These are phyloP conservation scores for Catharus fuscescens DNA, from an alignment of 2,113 vertebrate species.

Conservation along the genomic window DNA sequence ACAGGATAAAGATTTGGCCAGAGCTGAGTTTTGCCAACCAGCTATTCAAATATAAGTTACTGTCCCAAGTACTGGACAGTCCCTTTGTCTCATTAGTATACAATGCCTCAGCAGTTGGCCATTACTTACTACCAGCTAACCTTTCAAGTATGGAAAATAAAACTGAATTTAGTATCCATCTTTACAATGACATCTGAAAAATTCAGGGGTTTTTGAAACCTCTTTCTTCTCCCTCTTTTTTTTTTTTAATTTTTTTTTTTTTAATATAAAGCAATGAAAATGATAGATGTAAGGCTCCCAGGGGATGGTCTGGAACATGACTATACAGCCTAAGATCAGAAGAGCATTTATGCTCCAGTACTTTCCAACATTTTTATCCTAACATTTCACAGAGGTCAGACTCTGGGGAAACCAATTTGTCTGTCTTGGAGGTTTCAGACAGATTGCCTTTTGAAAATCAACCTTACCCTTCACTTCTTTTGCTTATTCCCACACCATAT, in stretches of 20 bases:
- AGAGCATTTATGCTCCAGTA: background rate
- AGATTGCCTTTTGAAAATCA: constrained; percentile 27
- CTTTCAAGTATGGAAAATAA: background rate
- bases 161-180: background rate
- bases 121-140: background rate
- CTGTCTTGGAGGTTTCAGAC: background rate
- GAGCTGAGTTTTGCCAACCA: background rate
- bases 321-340: background rate
- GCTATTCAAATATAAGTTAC: background rate
- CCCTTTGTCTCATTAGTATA: background rate
- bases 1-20: background rate
- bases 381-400: constrained; percentile 14
- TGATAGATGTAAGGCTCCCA: background rate
- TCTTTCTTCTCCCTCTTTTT: background rate
- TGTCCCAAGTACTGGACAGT: background rate
- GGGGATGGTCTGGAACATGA: background rate
- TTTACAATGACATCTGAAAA: background rate
- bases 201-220: background rate
- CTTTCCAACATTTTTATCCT: background rate
- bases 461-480: background rate
- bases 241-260: no score
- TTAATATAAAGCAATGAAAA: background rate
- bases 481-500: background rate
- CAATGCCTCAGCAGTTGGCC: background rate
- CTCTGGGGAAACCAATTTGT: background rate